phyloP scores from a whole-genome alignment of 2,797 vertebrate species.

The Anolis apletophallus region DNA sequence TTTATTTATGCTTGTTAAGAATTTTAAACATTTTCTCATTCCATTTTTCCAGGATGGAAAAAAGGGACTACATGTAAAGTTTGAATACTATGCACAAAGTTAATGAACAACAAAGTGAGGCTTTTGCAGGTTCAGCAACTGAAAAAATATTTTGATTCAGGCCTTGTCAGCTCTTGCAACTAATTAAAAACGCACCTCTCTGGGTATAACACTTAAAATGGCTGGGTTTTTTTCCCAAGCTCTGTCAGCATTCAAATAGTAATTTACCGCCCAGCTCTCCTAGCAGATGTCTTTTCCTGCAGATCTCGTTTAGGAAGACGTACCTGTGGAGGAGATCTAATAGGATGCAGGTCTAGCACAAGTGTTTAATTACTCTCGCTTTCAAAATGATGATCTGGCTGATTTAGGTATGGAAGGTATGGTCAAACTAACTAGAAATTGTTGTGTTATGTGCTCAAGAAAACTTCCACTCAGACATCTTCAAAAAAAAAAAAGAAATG shows the following conservation, averaged over 20 bases:
- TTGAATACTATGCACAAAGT: slow-evolving; percentile 24
- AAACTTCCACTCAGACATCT: slow-evolving; percentile 3
- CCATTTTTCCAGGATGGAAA: slow-evolving; percentile 34
- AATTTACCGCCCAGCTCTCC: slow-evolving; percentile 67
- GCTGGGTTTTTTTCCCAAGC: slow-evolving; percentile 33
- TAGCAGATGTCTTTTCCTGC: slow-evolving; percentile 58
- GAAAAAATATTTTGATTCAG: slow-evolving; percentile 66
- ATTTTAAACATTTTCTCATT: not conserved
- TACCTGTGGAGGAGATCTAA: slow-evolving; percentile 55
- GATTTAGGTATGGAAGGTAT: slow-evolving; percentile 52
- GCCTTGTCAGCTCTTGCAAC: slow-evolving; percentile 63
- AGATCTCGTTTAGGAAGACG: slow-evolving; percentile 57
- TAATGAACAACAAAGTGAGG: slow-evolving; percentile 33
- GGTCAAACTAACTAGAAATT: slow-evolving; percentile 42
- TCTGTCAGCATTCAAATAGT: slow-evolving; percentile 60
- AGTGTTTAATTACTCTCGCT: slow-evolving; percentile 61
- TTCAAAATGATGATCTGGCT: slow-evolving; percentile 67
- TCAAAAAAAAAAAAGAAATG: not conserved
- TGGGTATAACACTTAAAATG: slow-evolving; percentile 59
- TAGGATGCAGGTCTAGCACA: slow-evolving; percentile 52
- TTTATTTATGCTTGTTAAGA: slow-evolving; percentile 24
- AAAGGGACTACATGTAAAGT: slow-evolving; percentile 40
- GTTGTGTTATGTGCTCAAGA: not conserved
- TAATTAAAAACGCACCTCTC: slow-evolving; percentile 67
- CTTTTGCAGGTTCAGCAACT: slow-evolving; percentile 62